Base-by-base conservation (phyloP, 2,888 invertebrate species). In the Lepidocyrtinus sp. region DNA sequence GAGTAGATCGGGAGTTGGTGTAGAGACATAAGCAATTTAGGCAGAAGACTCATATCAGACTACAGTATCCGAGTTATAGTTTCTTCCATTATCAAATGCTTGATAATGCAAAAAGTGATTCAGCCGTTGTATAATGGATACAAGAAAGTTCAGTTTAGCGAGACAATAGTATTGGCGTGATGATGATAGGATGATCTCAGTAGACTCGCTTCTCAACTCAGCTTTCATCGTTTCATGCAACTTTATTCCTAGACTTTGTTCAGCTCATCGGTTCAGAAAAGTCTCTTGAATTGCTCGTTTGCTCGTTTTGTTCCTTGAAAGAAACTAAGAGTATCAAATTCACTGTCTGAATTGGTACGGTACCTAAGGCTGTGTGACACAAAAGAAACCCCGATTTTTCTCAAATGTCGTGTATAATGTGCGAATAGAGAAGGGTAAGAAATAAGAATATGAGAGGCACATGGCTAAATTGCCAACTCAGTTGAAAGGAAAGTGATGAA, bases 401-500 rank as follows among this genome's bases (percentile, higher is more conserved):
- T 12, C 15, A 17, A 2, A 7, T 5, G 36, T 36, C 5, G 36
- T 36, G 36, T 5, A 12, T 36, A 12, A 50, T 17, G 12, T 2
- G 15, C 50, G 17, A 2, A 2, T 50, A 50, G 17, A n/a, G n/a
- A n/a, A n/a, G 36, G 12, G 36, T 36, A 5, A 36, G 7, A 36
- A 36, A 36, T 9, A 59, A 50, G 22, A 73, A 63, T 55, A 73
- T 64, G 64, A 64, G 59, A 55, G 69, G 59, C 79, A 68, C 79
- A 79, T 79, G 79, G 74, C 36, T 69, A 24, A 59, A 59, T 59
- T 59, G 59, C 59, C 59, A 59, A 21, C 59, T 59, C 21, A 59
- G 22, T 22, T 59, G 59, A 59, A 59, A 59, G 59, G 59, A 59
- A 59, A 59, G 36, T 59, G 19, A 22, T 59, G 59, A 36, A n/a